Percentiles rank a stretch among this genome's conserved stretches.
Conservation (phyloP, 2,113 vertebrate genomes). For the Crotalus tigris region DNA sequence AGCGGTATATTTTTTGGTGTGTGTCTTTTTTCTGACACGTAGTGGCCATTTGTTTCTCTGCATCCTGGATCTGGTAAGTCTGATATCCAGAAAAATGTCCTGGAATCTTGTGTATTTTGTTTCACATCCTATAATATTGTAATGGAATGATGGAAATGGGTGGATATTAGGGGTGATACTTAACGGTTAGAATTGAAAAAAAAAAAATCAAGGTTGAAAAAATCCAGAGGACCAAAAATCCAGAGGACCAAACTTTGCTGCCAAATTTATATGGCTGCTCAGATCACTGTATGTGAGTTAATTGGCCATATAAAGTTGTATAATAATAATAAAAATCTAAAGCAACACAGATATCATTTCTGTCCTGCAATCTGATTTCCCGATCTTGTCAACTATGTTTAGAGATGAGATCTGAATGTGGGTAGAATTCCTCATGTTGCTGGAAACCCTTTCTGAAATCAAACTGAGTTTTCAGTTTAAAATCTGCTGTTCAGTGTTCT, state of each 20-base stretch:
- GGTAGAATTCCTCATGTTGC: not conserved
- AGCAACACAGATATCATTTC: not conserved
- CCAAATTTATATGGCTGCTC: not conserved
- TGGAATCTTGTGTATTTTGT: not conserved
- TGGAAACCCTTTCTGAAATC: not conserved
- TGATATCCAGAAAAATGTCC: not conserved
- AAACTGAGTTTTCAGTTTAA: not conserved
- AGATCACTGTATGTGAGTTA: not conserved
- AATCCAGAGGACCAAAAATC: not conserved
- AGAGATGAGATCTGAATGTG: not conserved
- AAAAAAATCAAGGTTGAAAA: not conserved
- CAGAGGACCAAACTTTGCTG: not conserved
- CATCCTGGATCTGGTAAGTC: not conserved
- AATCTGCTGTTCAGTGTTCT: not conserved
- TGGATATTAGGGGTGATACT: not conserved
- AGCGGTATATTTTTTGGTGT: not conserved
- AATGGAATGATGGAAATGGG: not conserved
- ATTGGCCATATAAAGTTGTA: not conserved
- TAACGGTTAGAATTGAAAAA: no score
- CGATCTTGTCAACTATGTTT: not conserved
- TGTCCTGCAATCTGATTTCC: not conserved
- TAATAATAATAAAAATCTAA: not conserved
- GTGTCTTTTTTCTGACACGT: not conserved
- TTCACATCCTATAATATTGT: not conserved
- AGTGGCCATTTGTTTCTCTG: not conserved